Percentiles rank a stretch among this genome's conserved stretches.
Evolutionary conservation across 2,113 vertebrate genomes (phyloP).

Genomic region (Mustelus asterias): DNA sequence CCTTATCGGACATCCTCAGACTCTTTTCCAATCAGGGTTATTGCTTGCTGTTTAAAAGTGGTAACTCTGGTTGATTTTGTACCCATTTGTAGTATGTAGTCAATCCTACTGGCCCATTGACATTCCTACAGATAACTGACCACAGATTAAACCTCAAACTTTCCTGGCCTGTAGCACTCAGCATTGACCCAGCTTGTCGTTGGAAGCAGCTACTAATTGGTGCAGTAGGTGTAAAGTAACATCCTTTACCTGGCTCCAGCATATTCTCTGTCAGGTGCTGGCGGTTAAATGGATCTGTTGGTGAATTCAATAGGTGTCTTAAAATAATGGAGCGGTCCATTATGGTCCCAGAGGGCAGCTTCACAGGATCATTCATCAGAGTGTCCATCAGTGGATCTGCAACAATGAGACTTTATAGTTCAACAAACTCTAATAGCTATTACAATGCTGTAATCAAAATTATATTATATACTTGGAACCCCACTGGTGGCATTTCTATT

Average conservation of each 20-base stretch:
- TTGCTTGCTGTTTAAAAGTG: not conserved
- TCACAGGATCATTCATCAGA: constrained; percentile 91
- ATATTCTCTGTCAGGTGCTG: constrained; percentile 93
- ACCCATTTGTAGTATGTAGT: not conserved
- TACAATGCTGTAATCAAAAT: not conserved
- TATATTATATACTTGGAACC: not conserved
- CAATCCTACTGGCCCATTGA: not conserved
- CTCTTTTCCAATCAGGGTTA: not conserved
- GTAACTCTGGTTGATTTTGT: not conserved
- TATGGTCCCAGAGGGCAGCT: constrained; percentile 87
- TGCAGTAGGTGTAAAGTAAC: not conserved
- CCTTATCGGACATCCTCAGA: not conserved
- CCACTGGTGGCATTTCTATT: not conserved
- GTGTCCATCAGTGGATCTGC: constrained; percentile 97
- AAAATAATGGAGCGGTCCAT: constrained; percentile 96
- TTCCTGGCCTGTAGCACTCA: not conserved
- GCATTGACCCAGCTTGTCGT: not conserved
- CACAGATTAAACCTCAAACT: not conserved
- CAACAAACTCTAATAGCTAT: not conserved
- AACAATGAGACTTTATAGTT: constrained; percentile 35
- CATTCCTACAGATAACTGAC: not conserved
- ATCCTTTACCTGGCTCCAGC: constrained; percentile 82
- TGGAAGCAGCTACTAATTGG: not conserved
- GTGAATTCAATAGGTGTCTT: constrained; percentile 90
- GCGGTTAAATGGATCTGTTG: constrained; percentile 94